phyloP scores from a whole-genome alignment of 2,888 invertebrate species.

The Tupiocoris notatus region DNA sequence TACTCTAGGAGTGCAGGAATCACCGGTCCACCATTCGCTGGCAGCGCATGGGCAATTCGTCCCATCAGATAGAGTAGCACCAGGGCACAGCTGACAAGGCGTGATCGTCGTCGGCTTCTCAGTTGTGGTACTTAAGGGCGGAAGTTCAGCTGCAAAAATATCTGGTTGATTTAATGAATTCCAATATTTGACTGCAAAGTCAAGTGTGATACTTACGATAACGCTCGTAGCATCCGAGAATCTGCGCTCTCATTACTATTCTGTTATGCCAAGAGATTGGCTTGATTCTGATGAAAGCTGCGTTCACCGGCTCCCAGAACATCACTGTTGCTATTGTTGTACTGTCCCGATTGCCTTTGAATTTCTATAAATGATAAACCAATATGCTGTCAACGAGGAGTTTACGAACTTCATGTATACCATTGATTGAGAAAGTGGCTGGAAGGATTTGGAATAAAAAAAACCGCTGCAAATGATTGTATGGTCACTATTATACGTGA shows the following conservation, averaged over 20 bases:
- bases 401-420: too few species aligned
- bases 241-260: conserved; percentile 72
- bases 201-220: conserved; percentile 62
- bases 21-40: conserved; percentile 70
- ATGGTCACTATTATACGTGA: too few species aligned
- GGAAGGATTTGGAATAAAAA: too few species aligned
- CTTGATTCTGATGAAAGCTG: conserved; percentile 68
- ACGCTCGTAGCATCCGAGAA: conserved; percentile 74
- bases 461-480: neutral
- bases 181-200: too few species aligned
- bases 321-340: conserved; percentile 62
- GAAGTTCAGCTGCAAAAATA: conserved; percentile 21
- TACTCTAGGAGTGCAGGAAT: conserved; percentile 66
- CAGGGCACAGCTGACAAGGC: conserved; percentile 53
- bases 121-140: conserved; percentile 35
- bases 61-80: conserved; percentile 46
- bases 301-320: conserved; percentile 71
- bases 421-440: too few species aligned
- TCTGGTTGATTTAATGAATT: neutral
- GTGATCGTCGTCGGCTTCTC: conserved; percentile 35
- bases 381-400: too few species aligned
- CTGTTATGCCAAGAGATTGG: conserved; percentile 71
- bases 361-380: too few species aligned
- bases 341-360: conserved; percentile 71
- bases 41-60: conserved; percentile 54